These are phyloP conservation scores for Caenorhabditis imperialis DNA, from an alignment of 2,888 invertebrate genomes.

Conservation along the genomic window DNA sequence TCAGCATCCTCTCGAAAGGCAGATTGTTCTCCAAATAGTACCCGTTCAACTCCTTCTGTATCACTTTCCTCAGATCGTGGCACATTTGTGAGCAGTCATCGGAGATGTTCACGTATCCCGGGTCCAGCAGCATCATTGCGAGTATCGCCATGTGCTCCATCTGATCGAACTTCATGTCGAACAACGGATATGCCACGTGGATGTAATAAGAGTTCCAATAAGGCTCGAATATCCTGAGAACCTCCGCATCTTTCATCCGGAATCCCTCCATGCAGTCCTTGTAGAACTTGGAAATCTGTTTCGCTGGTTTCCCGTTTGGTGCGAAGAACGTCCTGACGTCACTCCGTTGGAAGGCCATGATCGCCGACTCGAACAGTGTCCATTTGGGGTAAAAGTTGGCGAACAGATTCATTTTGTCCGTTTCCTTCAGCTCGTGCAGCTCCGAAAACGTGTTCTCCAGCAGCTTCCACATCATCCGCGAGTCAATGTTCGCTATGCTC, in stretches of 20 bases:
- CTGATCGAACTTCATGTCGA: conserved; percentile 27
- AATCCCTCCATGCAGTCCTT: conserved; percentile 22
- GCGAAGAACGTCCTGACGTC: conserved; percentile 38
- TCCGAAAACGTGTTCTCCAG: conserved; percentile 21
- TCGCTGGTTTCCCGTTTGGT: conserved; percentile 31
- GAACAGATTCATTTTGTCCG: conserved; percentile 17
- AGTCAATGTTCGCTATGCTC: conserved; percentile 22
- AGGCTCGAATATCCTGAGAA: conserved; percentile 24
- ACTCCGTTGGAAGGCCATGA: conserved; percentile 20
- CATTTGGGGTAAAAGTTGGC: conserved; percentile 34
- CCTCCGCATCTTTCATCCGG: conserved; percentile 26
- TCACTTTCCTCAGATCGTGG: conserved; percentile 16
- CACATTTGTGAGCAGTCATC: conserved; percentile 28
- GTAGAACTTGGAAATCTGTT: conserved; percentile 34
- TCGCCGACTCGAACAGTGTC: conserved; percentile 35
- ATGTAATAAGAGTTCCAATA: conserved; percentile 34
- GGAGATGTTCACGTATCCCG: conserved; percentile 24
- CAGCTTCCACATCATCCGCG: conserved; percentile 25
- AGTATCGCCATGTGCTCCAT: conserved; percentile 31
- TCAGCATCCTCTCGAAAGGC: conserved; percentile 18
- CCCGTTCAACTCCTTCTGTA: conserved; percentile 26
- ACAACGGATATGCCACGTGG: conserved; percentile 26
- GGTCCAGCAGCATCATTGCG: conserved; percentile 20
- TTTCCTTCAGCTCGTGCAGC: conserved; percentile 2
- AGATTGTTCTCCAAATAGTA: conserved; percentile 28